These are phyloP conservation scores for Chinchilla lanigera DNA, from an alignment of 2,113 vertebrate genomes.

Conservation along the genomic window DNA sequence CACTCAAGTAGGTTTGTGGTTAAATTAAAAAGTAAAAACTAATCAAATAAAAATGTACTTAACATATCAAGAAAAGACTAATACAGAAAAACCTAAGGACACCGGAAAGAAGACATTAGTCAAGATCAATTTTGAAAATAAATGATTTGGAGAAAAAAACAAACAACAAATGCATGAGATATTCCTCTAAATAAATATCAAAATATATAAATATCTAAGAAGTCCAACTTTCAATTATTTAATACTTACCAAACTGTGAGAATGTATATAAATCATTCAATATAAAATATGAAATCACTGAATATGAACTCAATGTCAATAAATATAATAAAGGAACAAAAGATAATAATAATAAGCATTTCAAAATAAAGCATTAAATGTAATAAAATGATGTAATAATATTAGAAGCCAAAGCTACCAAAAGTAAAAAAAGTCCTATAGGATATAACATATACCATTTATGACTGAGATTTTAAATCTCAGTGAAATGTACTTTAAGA, in stretches of 20 bases:
- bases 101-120: neutral
- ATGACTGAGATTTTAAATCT: neutral
- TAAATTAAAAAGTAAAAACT: neutral
- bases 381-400: neutral
- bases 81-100: neutral
- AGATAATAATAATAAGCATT: neutral
- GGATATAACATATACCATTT: neutral
- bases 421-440: neutral
- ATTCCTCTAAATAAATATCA: neutral
- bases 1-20: neutral
- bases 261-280: neutral
- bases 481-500: neutral
- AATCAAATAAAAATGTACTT: neutral
- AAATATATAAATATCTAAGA: neutral
- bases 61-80: neutral
- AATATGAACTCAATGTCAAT: neutral
- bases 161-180: neutral
- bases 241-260: neutral
- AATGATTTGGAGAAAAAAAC: neutral
- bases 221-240: neutral
- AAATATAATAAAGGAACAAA: neutral
- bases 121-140: neutral
- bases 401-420: neutral
- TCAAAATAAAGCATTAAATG: neutral
- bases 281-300: neutral